Evolutionary conservation across 2,888 invertebrate genomes (phyloP).

Genomic region (Dermolepida albohirtum): DNA sequence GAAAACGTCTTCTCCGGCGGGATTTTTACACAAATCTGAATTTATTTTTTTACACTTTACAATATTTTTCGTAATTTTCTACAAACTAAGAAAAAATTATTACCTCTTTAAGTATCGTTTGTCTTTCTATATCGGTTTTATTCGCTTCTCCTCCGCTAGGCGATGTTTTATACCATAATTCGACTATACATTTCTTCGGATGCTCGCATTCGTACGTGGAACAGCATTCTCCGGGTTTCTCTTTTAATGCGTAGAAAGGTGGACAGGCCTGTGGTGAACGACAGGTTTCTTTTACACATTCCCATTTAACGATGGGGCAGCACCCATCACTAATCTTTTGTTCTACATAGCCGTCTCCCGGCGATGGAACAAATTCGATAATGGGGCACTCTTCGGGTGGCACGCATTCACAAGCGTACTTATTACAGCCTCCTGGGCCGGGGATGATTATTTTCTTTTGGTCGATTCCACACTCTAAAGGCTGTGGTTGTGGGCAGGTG

Average conservation of each 20-base stretch:
- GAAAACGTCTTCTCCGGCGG: too few relatives aligned
- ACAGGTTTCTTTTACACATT: slow-evolving; percentile 75
- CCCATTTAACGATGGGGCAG: slow-evolving; percentile 72
- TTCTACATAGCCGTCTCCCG: slow-evolving; percentile 73
- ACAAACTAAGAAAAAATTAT: slow-evolving; percentile 1
- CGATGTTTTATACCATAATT: slow-evolving; percentile 68
- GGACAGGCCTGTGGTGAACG: slow-evolving; percentile 72
- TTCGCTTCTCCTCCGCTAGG: slow-evolving; percentile 69
- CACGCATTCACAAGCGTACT: slow-evolving; percentile 83
- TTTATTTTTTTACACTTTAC: too few relatives aligned
- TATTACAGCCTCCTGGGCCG: slow-evolving; percentile 75
- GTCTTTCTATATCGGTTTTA: slow-evolving; percentile 61
- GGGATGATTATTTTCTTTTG: slow-evolving; percentile 78
- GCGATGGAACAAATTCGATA: slow-evolving; percentile 62
- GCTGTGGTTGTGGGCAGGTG: slow-evolving; percentile 73
- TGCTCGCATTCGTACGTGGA: slow-evolving; percentile 73
- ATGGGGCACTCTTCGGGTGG: slow-evolving; percentile 77
- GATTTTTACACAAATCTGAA: too few relatives aligned
- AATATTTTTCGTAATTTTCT: too few relatives aligned
- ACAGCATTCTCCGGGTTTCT: slow-evolving; percentile 70
- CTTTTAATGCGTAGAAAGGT: slow-evolving; percentile 68
- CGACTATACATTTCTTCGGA: slow-evolving; percentile 76
- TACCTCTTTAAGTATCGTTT: slow-evolving; percentile 70
- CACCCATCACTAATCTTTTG: slow-evolving; percentile 75
- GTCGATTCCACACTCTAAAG: slow-evolving; percentile 77